phyloP scores from a whole-genome alignment of 2,797 vertebrate genomes.

The Hozukius guyotensis region DNA sequence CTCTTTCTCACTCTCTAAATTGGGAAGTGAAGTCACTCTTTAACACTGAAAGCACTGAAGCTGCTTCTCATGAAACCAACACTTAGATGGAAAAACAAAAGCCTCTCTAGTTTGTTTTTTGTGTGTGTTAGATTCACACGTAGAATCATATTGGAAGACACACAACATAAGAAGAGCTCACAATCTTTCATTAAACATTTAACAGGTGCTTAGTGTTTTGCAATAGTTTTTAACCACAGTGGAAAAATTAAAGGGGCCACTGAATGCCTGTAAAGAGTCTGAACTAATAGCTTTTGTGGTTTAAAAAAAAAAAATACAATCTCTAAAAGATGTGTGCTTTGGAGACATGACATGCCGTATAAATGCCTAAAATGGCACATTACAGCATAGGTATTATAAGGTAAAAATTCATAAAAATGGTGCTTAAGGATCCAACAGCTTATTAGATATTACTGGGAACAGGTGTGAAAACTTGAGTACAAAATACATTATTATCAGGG shows the following conservation, averaged over 20 bases:
- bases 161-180: background rate
- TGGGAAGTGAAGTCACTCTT: slow-evolving; percentile 90
- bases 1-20: slow-evolving; percentile 80
- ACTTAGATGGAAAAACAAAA: slow-evolving; percentile 8
- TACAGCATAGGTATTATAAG: background rate
- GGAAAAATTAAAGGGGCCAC: background rate
- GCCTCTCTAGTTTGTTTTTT: background rate
- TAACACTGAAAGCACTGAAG: slow-evolving; percentile 43
- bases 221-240: background rate
- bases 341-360: background rate
- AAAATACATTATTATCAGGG: background rate
- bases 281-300: background rate
- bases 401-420: background rate
- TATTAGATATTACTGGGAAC: background rate
- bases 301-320: background rate
- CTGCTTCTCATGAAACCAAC: slow-evolving; percentile 78
- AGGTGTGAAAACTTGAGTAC: background rate
- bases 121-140: background rate
- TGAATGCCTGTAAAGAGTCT: background rate
- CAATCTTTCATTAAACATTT: background rate
- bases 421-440: background rate
- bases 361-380: background rate
- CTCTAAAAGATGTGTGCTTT: background rate
- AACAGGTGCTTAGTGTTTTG: background rate
- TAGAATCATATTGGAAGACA: background rate